Evolutionary conservation across 2,113 vertebrate species (phyloP), one percentile per base, ranked within the genome.

Genomic region (Megaleporinus macrocephalus): DNA sequence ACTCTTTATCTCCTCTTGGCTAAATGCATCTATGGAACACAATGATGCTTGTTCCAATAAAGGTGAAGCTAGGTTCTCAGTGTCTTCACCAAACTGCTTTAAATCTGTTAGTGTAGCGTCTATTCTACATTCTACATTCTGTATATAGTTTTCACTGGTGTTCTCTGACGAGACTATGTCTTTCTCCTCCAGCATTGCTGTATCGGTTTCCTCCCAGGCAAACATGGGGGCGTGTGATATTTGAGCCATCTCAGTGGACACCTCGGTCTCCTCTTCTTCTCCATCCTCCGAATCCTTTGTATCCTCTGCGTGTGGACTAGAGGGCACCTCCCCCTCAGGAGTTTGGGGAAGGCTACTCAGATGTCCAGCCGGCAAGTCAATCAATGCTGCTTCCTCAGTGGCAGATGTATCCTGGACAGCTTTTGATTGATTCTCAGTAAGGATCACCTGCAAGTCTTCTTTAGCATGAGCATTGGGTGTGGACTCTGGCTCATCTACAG

Each of bases 141-240:
- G 29, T 11, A 5, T 29, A 27, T 36, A 18, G 20, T 76, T 80
- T 73, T 86, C 81, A 77, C 36, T 83, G 26, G 62, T 69, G 29
- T 59, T 55, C 41, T 68, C 73, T 68, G 69, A 73, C 69, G 77
- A 78, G 2, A 70, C 36, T 12, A 61, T 41, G 6, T 73, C 78
- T 72, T 22, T 85, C 27, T 77, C 80, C 27, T 80, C 81, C 16
- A 29, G 30, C 51, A 57, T 61, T 3, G n/a, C 0, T 10, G 70
- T 72, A 76, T 87, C 84, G n/a, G 63, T 80, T 78, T 85, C 86
- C 59, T 85, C 81, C 80, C 86, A 78, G 49, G 75, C 59, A 71
- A 73, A 78, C 33, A 65, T 49, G 18, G 81, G 83, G 36, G 81
- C 81, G 4, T 85, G 74, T 41, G 81, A 81, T 44, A 81, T 78